These are phyloP conservation scores for Tenthredo notha DNA, from an alignment of 2,888 invertebrate species.

Conservation along the genomic window DNA sequence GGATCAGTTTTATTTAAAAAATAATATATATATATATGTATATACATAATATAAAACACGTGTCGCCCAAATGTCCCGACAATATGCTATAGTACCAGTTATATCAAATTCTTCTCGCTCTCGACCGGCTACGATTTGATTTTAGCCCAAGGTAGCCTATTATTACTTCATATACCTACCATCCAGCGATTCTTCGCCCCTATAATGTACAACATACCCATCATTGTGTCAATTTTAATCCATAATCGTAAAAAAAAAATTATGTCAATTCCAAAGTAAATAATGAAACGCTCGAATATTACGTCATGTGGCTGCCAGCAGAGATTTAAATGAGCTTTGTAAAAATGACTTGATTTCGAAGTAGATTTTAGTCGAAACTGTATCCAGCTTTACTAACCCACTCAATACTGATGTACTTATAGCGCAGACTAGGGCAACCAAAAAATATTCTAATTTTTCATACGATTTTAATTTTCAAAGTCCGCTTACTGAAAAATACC, in stretches of 20 bases:
- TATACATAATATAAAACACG: background rate
- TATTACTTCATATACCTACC: slow-evolving; percentile 15
- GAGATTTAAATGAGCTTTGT: too few species aligned
- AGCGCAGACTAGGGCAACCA: too few species aligned
- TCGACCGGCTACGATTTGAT: background rate
- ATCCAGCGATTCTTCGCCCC: slow-evolving; percentile 6
- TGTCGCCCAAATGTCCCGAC: slow-evolving; percentile 36
- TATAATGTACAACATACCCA: background rate
- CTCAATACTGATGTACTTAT: too few species aligned
- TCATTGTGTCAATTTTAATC: background rate
- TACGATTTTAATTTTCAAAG: too few species aligned
- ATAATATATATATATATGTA: background rate
- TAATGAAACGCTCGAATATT: too few species aligned
- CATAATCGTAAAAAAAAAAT: background rate
- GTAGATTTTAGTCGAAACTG: too few species aligned
- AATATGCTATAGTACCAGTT: background rate
- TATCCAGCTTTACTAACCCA: too few species aligned
- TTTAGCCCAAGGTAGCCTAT: slow-evolving; percentile 35
- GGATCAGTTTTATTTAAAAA: slow-evolving; percentile 18
- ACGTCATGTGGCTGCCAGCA: too few species aligned
- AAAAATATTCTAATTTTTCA: too few species aligned
- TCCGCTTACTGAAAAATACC: too few species aligned
- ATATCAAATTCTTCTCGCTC: slow-evolving; percentile 22
- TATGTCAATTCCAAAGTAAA: too few species aligned
- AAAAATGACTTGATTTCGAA: too few species aligned